Conservation (phyloP, 2,113 vertebrate species). For the Eurystomus gularis region DNA sequence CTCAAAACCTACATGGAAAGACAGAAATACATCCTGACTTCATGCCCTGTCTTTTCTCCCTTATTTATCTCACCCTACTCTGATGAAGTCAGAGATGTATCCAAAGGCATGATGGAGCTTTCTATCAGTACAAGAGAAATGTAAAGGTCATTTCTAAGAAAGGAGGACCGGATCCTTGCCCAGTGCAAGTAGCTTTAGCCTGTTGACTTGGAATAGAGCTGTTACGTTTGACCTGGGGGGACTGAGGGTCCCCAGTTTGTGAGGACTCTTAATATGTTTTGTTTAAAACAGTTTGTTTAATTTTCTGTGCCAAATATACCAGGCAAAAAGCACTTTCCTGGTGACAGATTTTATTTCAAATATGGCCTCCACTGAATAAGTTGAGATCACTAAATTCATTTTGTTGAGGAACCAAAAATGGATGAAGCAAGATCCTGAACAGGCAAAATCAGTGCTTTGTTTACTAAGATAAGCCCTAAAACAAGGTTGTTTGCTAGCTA, state of each 20-base stretch:
- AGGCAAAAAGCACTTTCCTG: not conserved
- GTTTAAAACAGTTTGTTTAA: not conserved
- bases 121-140: not conserved
- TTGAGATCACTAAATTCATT: not conserved
- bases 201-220: not conserved
- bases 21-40: not conserved
- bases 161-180: not conserved
- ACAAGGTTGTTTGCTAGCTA: not conserved
- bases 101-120: not conserved
- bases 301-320: not conserved
- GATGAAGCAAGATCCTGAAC: not conserved
- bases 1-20: not conserved
- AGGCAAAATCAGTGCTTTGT: slow-evolving; percentile 1
- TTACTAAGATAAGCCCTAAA: slow-evolving; percentile 47
- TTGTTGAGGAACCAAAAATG: not conserved
- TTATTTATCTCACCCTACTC: not conserved
- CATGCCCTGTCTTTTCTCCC: not conserved
- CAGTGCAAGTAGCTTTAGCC: not conserved
- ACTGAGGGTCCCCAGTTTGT: not conserved
- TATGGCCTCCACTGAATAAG: not conserved
- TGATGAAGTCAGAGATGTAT: not conserved
- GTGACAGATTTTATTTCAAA: slow-evolving; percentile 7
- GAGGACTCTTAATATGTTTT: not conserved
- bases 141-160: not conserved
- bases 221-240: not conserved